Evolutionary conservation across 2,888 invertebrate species (phyloP), one percentile per base, ranked within the genome.

Genomic region (Yponomeuta cagnagella): DNA sequence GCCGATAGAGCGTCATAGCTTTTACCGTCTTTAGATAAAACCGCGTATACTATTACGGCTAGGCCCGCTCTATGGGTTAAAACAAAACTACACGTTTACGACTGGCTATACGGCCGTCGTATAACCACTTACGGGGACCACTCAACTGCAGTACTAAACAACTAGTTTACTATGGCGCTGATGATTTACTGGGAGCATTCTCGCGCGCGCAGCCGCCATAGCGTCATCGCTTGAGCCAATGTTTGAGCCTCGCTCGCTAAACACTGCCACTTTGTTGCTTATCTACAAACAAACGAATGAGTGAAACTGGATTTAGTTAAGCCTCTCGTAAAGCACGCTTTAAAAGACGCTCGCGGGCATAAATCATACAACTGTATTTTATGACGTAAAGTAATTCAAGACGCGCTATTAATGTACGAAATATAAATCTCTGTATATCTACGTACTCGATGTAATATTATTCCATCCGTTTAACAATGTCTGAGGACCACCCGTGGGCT

Each of bases 121-220:
- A 80, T 81, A 83, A 78, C 75, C 78, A 79, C 82, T 84, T 81
- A 82, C 78, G 78, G 79, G 78, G 80, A 78, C 43, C 64, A 70
- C 63, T 70, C 71, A 72, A 69, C 64, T 83, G 75, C 75, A 78
- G 81, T 81, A 85, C 81, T 88, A 87, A 88, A 86, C 84, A 81
- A 84, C 80, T 83, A 81, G 85, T 89, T 89, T 88, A 88, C 80
- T 82, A 79, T 80, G 79, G 79, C 76, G 73, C 80, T 80, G 86
- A 89, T 89, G 88, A 90, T 89, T 90, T 89, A 90, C 83, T 88
- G 84, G 85, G 80, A 86, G 86, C 88, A 89, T 90, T 88, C 88
- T 43, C 79, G 80, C 75, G 76, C 82, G 84, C 80, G 82, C 82
- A 80, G 75, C n/a, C 33, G 23, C 4, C 74, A 75, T 72, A 70